Conservation (phyloP, 2,888 invertebrate genomes). For the Vanessa cardui region DNA sequence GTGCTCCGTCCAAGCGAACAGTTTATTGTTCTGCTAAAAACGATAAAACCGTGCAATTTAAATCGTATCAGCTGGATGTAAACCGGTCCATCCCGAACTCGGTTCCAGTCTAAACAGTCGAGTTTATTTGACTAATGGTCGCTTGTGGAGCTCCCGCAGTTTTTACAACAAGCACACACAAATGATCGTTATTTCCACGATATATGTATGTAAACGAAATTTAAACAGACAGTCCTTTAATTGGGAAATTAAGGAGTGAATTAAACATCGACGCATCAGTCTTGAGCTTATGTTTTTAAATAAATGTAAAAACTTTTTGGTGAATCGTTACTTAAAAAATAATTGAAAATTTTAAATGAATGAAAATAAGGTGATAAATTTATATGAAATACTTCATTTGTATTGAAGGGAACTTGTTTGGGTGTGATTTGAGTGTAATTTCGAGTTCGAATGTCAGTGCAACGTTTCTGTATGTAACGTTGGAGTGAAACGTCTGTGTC, state of each 20-base stretch:
- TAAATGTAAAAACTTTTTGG: too few species aligned
- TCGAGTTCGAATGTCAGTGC: too few species aligned
- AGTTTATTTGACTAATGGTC: conserved; percentile 31
- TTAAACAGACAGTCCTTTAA: conserved; percentile 45
- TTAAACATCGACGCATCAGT: conserved; percentile 30
- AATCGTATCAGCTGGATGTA: conserved; percentile 15
- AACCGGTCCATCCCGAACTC: conserved; percentile 11
- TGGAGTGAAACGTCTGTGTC: too few species aligned
- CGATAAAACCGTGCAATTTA: background rate
- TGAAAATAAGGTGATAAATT: too few species aligned
- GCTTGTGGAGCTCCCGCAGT: conserved; percentile 29
- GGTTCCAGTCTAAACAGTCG: conserved; percentile 13
- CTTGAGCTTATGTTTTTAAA: background rate
- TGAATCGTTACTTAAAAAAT: too few species aligned
- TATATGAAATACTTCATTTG: too few species aligned
- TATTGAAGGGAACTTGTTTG: too few species aligned
- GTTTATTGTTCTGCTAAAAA: too few species aligned
- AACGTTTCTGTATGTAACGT: too few species aligned
- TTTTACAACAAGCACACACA: conserved; percentile 21
- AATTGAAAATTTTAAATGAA: too few species aligned
- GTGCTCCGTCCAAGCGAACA: too few species aligned
- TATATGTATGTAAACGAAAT: conserved; percentile 33
- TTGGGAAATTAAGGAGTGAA: conserved; percentile 42
- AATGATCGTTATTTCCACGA: conserved; percentile 32
- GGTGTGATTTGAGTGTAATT: too few species aligned